Conservation (phyloP, 2,113 vertebrate species). For the Nestor notabilis region DNA sequence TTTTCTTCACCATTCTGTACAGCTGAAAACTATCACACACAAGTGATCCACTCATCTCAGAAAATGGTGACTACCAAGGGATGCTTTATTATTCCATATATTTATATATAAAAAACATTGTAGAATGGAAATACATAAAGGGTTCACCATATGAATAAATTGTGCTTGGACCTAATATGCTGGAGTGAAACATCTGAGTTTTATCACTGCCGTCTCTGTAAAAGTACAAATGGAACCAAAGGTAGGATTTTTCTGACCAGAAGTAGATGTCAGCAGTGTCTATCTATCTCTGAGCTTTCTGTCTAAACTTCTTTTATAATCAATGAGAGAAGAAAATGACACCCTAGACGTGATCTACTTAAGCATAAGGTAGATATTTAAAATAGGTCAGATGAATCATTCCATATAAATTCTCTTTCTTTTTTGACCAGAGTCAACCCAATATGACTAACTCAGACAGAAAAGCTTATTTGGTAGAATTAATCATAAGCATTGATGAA, state of each 20-base stretch:
- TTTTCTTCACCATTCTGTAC: not conserved
- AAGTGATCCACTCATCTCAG: not conserved
- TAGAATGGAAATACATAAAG: not conserved
- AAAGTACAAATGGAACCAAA: not conserved
- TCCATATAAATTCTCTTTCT: not conserved
- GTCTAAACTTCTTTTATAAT: not conserved
- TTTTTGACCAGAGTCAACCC: not conserved
- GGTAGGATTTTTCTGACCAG: not conserved
- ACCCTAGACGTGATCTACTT: not conserved
- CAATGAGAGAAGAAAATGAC: not conserved
- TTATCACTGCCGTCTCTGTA: not conserved
- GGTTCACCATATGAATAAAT: not conserved
- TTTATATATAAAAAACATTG: not conserved
- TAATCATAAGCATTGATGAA: not conserved
- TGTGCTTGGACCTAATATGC: not conserved
- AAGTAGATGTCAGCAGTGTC: not conserved
- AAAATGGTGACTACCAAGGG: not conserved
- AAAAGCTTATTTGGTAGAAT: not conserved
- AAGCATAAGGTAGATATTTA: not conserved
- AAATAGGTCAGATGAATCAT: not conserved
- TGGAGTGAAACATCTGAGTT: not conserved
- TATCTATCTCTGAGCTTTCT: not conserved
- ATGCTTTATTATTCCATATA: not conserved
- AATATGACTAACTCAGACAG: not conserved
- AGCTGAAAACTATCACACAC: not conserved